These are phyloP conservation scores for Capreolus pygargus DNA, from an alignment of 2,113 vertebrate genomes.

Conservation along the genomic window DNA sequence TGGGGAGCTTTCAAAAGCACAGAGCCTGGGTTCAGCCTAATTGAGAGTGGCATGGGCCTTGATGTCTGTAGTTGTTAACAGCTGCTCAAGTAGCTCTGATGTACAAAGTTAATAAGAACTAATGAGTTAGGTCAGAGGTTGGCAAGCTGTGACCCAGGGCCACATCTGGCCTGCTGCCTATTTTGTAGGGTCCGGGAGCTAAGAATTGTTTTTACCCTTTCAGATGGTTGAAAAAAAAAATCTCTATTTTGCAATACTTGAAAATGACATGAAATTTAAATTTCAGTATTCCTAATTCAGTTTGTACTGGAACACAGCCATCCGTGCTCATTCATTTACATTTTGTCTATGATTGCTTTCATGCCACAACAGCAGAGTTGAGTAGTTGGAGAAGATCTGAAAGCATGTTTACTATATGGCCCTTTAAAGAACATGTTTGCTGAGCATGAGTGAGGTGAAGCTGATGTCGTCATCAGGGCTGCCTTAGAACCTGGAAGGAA, in stretches of 20 bases:
- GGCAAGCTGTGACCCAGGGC: not conserved
- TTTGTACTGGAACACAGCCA: not conserved
- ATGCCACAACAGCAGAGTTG: fast-evolving
- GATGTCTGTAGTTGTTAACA: not conserved
- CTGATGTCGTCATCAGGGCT: not conserved
- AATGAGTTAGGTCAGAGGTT: not conserved
- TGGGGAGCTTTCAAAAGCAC: not conserved
- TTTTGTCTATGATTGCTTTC: not conserved
- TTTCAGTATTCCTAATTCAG: not conserved
- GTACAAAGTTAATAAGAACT: not conserved
- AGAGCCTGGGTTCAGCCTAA: not conserved
- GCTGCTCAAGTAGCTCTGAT: not conserved
- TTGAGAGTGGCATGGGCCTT: not conserved
- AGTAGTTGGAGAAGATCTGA: no score
- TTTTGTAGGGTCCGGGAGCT: not conserved
- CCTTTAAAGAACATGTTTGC: not conserved
- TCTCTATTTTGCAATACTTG: not conserved
- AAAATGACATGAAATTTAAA: not conserved
- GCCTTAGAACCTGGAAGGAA: not conserved
- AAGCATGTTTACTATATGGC: not conserved
- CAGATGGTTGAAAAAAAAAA: not conserved
- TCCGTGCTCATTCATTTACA: not conserved
- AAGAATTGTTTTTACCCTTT: not conserved
- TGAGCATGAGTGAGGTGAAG: not conserved
- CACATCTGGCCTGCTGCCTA: not conserved